These are phyloP conservation scores for Branchellion lobata DNA, from an alignment of 2,888 invertebrate genomes.

Conservation along the genomic window DNA sequence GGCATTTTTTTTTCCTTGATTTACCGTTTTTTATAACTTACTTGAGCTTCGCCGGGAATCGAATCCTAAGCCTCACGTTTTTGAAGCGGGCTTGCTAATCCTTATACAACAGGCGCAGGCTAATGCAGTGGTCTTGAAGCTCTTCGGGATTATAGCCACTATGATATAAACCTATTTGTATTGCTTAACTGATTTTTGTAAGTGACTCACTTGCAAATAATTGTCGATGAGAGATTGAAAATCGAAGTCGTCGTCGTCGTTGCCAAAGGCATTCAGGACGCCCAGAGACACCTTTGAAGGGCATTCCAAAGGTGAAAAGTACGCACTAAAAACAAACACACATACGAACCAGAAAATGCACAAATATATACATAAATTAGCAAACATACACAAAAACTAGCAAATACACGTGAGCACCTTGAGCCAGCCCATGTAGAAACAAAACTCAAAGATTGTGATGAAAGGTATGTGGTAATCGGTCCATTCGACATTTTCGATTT, in stretches of 20 bases:
- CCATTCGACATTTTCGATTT: constrained; percentile 18
- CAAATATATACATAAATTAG: not conserved
- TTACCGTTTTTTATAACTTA: too few species aligned
- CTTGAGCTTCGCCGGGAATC: too few species aligned
- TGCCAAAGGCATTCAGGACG: constrained; percentile 37
- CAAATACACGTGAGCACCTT: constrained; percentile 9
- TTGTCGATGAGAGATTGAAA: constrained; percentile 39
- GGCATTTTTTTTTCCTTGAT: too few species aligned
- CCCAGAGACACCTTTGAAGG: constrained; percentile 38
- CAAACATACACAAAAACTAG: not conserved
- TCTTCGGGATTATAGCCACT: too few species aligned
- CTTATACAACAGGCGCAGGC: too few species aligned
- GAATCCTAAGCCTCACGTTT: too few species aligned
- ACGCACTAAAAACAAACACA: too few species aligned
- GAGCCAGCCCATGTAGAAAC: constrained; percentile 44
- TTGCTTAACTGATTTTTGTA: not conserved
- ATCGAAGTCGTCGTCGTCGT: constrained; percentile 47
- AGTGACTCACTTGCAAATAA: constrained; percentile 22
- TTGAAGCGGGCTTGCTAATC: too few species aligned
- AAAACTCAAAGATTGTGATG: constrained; percentile 38
- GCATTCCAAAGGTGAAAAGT: too few species aligned
- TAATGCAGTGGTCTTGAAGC: too few species aligned
- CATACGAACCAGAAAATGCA: too few species aligned
- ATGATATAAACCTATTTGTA: too few species aligned
- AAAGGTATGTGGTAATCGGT: constrained; percentile 33